Percentiles rank a stretch among this genome's conserved stretches.
Evolutionary conservation across 2,113 vertebrate species (phyloP).

Genomic region (Cebus imitator): DNA sequence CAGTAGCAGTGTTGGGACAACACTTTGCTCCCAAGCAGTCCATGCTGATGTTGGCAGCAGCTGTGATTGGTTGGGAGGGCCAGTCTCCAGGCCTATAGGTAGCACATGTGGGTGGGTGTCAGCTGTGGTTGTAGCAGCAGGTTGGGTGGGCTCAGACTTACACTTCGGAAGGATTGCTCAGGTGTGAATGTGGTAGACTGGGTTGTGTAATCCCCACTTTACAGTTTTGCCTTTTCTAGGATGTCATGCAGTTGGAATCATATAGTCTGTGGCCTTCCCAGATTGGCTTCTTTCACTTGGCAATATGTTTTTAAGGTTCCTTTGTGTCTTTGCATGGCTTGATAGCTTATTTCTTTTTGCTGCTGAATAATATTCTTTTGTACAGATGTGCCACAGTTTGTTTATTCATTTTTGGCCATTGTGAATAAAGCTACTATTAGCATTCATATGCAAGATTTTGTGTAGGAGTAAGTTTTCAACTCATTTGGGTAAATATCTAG

Average conservation of each 20-base stretch:
- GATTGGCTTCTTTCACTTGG: background rate
- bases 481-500: background rate
- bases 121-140: too few relatives aligned
- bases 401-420: background rate
- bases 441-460: background rate
- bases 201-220: background rate
- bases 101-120: background rate
- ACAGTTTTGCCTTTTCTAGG: background rate
- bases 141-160: background rate
- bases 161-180: background rate
- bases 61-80: background rate
- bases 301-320: background rate
- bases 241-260: background rate
- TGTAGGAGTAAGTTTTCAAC: background rate
- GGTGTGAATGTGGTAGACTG: background rate
- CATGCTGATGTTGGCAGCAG: background rate
- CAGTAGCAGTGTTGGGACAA: background rate
- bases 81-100: background rate
- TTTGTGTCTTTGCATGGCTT: background rate
- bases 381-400: background rate
- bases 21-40: background rate
- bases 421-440: background rate
- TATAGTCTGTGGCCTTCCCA: background rate
- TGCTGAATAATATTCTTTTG: background rate
- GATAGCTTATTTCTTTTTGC: background rate